phyloP scores from a whole-genome alignment of 2,888 invertebrate species.

The Carcina quercana region DNA sequence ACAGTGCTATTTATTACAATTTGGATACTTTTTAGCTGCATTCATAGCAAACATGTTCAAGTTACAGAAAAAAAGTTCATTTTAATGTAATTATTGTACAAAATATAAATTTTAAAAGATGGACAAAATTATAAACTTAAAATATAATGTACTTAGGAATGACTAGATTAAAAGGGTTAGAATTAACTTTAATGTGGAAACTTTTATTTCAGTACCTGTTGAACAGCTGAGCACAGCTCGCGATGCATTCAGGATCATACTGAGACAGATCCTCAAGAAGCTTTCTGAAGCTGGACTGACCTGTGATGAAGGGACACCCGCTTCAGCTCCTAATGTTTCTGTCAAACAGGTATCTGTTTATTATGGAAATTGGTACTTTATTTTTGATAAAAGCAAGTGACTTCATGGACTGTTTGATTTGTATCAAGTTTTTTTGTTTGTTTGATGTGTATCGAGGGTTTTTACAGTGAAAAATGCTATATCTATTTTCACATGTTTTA shows the following conservation, averaged over 20 bases:
- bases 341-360: conserved; percentile 53
- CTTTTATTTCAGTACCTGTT: conserved; percentile 75
- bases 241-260: conserved; percentile 61
- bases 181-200: no score
- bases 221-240: conserved; percentile 81
- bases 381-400: no score
- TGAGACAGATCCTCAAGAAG: conserved; percentile 64
- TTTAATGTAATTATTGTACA: not conserved
- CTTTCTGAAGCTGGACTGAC: conserved; percentile 60
- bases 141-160: no score
- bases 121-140: no score
- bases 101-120: no score
- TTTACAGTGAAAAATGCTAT: not conserved
- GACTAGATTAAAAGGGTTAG: no score
- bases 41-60: no score
- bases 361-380: no score
- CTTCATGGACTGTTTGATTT: no score
- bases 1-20: no score
- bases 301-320: conserved; percentile 55
- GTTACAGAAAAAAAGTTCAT: not conserved
- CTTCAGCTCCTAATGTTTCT: conserved; percentile 58
- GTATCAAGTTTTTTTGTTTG: no score
- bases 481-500: not conserved
- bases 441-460: not conserved
- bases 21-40: no score